Percentiles rank a stretch among this genome's conserved stretches.
These are phyloP conservation scores for Pachycephus smyrnensis DNA, from an alignment of 2,888 invertebrate genomes.

Conservation along the genomic window DNA sequence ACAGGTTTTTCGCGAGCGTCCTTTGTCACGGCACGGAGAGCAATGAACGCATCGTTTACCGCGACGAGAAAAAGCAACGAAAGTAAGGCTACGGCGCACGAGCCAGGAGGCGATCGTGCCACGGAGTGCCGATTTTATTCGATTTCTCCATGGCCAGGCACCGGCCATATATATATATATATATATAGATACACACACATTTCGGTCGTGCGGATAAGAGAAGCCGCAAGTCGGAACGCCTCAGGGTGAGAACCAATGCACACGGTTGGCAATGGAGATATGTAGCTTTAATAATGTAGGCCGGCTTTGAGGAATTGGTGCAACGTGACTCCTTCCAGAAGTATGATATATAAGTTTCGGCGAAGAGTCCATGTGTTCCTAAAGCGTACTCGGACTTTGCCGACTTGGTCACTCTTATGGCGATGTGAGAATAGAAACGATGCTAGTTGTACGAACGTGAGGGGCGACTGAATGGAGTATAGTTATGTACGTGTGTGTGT, in stretches of 20 bases:
- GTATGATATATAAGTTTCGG: background rate
- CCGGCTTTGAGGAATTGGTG: background rate
- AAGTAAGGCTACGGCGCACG: background rate
- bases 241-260: background rate
- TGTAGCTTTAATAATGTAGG: background rate
- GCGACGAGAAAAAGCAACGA: background rate
- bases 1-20: background rate
- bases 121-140: background rate
- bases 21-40: background rate
- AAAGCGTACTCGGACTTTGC: background rate
- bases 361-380: background rate
- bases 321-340: background rate
- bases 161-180: background rate
- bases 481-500: background rate
- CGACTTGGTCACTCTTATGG: background rate
- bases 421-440: background rate
- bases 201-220: background rate
- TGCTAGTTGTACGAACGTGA: background rate
- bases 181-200: background rate
- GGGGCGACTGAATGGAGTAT: background rate
- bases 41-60: background rate
- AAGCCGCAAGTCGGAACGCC: background rate
- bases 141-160: background rate
- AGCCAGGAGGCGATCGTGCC: background rate
- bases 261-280: background rate